Evolutionary conservation across 2,888 invertebrate genomes (phyloP).

Genomic region (Melanostoma scalare): DNA sequence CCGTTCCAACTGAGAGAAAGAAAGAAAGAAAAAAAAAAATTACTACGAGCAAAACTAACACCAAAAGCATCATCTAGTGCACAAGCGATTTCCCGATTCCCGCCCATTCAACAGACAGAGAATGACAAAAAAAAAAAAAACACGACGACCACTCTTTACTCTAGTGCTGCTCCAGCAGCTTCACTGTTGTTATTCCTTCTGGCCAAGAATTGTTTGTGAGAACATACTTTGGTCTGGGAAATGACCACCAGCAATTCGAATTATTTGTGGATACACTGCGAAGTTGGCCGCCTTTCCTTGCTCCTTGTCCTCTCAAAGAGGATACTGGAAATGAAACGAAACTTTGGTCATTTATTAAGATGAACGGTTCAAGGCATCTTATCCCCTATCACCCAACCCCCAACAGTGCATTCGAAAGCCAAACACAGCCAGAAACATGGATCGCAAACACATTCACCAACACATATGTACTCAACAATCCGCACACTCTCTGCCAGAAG

Average conservation of each 20-base stretch:
- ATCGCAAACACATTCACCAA: conserved; percentile 12
- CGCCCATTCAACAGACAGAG: conserved; percentile 68
- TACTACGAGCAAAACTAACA: conserved; percentile 20
- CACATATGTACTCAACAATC: background rate
- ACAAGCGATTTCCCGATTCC: conserved; percentile 72
- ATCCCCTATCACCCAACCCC: conserved; percentile 34
- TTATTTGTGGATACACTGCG: conserved; percentile 69
- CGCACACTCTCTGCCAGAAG: conserved; percentile 28
- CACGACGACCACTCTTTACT: conserved; percentile 35
- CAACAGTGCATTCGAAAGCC: conserved; percentile 49
- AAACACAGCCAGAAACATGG: conserved; percentile 36
- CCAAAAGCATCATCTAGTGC: conserved; percentile 67
- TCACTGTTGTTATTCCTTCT: conserved; percentile 62
- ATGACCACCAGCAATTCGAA: conserved; percentile 73
- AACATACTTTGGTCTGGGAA: conserved; percentile 60
- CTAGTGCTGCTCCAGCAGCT: conserved; percentile 7
- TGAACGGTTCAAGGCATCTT: conserved; percentile 70
- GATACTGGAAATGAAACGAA: conserved; percentile 70
- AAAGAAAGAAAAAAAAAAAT: conserved; percentile 7
- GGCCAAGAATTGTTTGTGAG: conserved; percentile 68
- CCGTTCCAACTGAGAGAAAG: conserved; percentile 13
- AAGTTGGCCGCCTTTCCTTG: conserved; percentile 41
- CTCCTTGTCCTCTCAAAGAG: conserved; percentile 39
- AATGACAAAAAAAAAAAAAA: conserved; percentile 37
- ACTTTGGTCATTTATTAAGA: conserved; percentile 73